These are phyloP conservation scores for Megastigmus dorsalis DNA, from an alignment of 2,888 invertebrate genomes.

Conservation along the genomic window DNA sequence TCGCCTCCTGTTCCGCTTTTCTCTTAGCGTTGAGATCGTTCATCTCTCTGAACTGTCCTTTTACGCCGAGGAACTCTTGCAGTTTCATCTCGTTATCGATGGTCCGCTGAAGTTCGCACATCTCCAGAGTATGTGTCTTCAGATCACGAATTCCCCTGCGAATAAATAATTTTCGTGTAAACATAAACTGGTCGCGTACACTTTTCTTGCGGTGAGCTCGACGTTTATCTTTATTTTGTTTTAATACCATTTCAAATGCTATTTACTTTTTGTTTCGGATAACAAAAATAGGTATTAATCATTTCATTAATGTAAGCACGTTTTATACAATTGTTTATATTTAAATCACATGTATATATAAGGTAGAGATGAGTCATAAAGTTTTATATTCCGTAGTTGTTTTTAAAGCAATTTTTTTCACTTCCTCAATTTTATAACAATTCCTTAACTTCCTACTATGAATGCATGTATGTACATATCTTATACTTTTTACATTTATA, in stretches of 20 bases:
- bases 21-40: constrained; percentile 85
- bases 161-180: neutral
- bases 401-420: too few species aligned
- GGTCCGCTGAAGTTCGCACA: constrained; percentile 89
- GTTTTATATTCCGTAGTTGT: neutral
- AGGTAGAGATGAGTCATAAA: neutral
- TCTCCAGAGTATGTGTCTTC: constrained; percentile 80
- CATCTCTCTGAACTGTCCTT: constrained; percentile 86
- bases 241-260: too few species aligned
- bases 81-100: constrained; percentile 90
- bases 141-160: constrained; percentile 76
- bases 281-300: too few species aligned
- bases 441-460: neutral
- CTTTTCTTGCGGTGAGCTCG: too few species aligned
- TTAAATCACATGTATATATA: too few species aligned
- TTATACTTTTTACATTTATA: neutral
- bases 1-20: constrained; percentile 81
- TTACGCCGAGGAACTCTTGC: constrained; percentile 89
- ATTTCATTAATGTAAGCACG: too few species aligned
- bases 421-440: too few species aligned
- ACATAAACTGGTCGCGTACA: too few species aligned
- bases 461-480: neutral
- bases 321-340: too few species aligned
- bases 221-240: neutral
- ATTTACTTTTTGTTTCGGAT: too few species aligned